phyloP scores from a whole-genome alignment of 2,797 vertebrate species.

The Enteromius fasciolatus region DNA sequence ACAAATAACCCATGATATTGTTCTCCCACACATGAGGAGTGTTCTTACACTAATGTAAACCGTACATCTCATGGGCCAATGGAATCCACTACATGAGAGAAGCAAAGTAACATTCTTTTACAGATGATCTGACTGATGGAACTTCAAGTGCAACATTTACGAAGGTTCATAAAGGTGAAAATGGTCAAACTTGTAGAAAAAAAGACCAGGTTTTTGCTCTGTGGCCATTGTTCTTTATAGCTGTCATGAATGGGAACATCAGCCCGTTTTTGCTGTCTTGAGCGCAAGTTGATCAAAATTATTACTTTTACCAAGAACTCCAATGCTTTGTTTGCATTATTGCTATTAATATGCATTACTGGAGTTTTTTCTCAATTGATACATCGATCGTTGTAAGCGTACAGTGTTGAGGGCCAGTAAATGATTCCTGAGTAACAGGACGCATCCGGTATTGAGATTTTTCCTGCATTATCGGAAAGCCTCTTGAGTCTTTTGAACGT shows the following conservation, averaged over 20 bases:
- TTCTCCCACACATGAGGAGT: slow-evolving; percentile 34
- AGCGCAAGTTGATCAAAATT: slow-evolving; percentile 17
- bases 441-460: slow-evolving; percentile 13
- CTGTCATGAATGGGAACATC: slow-evolving; percentile 20
- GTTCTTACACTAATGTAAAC: slow-evolving; percentile 34
- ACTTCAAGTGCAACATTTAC: slow-evolving; percentile 53
- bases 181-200: slow-evolving; percentile 22
- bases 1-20: slow-evolving; percentile 44
- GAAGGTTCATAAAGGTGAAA: slow-evolving; percentile 29
- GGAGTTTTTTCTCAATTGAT: slow-evolving; percentile 25
- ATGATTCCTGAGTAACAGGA: slow-evolving; percentile 58
- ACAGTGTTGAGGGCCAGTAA: slow-evolving; percentile 41
- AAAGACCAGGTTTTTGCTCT: slow-evolving; percentile 51
- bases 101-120: slow-evolving; percentile 47
- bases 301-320: slow-evolving; percentile 49
- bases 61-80: slow-evolving; percentile 28
- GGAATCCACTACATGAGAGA: slow-evolving; percentile 38
- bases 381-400: slow-evolving; percentile 32
- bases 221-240: slow-evolving; percentile 35
- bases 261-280: slow-evolving; percentile 27
- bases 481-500: slow-evolving; percentile 1
- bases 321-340: slow-evolving; percentile 54
- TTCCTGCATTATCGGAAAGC: not conserved
- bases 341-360: slow-evolving; percentile 49
- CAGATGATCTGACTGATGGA: slow-evolving; percentile 41